Percentiles rank a stretch among this genome's conserved stretches.
These are phyloP conservation scores for Calonectris borealis DNA, from an alignment of 2,113 vertebrate species.

Conservation along the genomic window DNA sequence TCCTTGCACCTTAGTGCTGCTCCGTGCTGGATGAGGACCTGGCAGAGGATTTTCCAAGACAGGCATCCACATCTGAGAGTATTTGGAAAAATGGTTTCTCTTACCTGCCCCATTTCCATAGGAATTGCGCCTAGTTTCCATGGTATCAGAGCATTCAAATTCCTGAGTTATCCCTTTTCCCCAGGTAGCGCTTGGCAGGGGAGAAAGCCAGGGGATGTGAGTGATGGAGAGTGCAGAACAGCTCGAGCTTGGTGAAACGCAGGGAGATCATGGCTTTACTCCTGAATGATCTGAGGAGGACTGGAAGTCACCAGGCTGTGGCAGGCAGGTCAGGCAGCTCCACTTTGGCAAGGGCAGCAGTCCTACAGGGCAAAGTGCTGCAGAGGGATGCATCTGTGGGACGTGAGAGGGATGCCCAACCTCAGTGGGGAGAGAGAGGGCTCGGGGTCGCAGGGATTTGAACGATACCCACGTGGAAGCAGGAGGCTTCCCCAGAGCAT, in stretches of 20 bases:
- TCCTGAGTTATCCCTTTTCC: neutral
- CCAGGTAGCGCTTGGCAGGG: neutral
- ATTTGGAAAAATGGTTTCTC: neutral
- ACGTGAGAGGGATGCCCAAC: neutral
- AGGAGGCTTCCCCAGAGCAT: neutral
- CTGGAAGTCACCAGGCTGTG: neutral
- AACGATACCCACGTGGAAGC: neutral
- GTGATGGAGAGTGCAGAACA: neutral
- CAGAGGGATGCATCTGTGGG: neutral
- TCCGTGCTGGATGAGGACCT: neutral
- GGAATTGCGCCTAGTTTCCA: neutral
- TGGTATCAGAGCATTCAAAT: neutral
- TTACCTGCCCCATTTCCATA: neutral
- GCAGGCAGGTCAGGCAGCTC: neutral
- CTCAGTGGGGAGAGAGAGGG: neutral
- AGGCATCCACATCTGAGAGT: neutral
- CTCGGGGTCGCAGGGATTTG: neutral
- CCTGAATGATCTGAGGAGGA: neutral
- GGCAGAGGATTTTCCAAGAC: neutral
- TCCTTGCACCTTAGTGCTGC: neutral
- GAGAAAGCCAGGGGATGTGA: neutral
- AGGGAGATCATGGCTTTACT: neutral
- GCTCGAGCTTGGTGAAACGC: neutral
- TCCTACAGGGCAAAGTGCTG: neutral
- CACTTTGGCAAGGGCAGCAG: neutral